These are phyloP conservation scores for Somateria mollissima DNA, from an alignment of 2,797 vertebrate genomes.

Conservation along the genomic window DNA sequence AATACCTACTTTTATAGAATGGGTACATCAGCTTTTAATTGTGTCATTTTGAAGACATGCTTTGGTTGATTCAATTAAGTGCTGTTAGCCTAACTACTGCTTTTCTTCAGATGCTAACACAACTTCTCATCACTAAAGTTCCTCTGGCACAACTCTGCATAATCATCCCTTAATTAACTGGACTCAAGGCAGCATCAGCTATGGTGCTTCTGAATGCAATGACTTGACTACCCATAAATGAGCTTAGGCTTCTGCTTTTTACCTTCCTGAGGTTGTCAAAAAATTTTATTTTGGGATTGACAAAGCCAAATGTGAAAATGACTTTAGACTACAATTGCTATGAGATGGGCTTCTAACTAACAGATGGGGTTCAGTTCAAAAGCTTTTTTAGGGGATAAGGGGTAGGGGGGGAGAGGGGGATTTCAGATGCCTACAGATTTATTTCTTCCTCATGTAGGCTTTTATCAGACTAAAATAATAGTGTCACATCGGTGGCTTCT, in stretches of 20 bases:
- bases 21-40: neutral
- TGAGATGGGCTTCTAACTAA: neutral
- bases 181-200: neutral
- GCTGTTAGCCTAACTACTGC: neutral
- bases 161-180: neutral
- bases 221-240: fast-evolving
- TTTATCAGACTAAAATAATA: neutral
- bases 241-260: neutral
- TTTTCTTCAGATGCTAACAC: neutral
- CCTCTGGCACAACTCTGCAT: neutral
- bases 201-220: neutral
- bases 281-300: neutral
- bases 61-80: neutral
- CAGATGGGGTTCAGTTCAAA: fast-evolving
- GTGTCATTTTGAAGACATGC: neutral
- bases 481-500: neutral
- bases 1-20: neutral
- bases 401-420: neutral
- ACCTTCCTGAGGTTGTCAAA: neutral
- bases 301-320: neutral
- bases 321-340: neutral
- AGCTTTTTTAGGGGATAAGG: fast-evolving
- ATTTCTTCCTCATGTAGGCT: neutral
- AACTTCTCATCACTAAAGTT: neutral
- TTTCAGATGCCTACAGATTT: fast-evolving